A percentile compares a stretch with the other conserved stretches of the same genome.
Evolutionary conservation across 1,140 invertebrate species (phyloP).

Genomic region (Drosophila pachea): DNA sequence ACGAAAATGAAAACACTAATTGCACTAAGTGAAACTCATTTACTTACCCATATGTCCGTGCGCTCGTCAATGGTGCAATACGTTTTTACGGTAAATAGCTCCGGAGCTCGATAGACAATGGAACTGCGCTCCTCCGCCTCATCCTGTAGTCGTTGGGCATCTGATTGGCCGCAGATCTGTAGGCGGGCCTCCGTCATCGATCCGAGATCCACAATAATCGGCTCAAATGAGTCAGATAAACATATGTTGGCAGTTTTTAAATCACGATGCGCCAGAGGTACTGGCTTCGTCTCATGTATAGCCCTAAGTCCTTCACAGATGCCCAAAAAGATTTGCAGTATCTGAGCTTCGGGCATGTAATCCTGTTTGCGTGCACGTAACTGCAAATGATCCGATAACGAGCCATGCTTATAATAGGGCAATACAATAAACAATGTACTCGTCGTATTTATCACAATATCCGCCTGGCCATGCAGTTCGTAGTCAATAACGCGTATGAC

Average conservation of each 20-base stretch:
- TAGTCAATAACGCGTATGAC: constrained; percentile 88
- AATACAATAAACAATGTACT: constrained; percentile 88
- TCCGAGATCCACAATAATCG: constrained; percentile 91
- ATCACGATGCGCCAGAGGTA: constrained; percentile 89
- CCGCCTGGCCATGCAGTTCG: constrained; percentile 81
- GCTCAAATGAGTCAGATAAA: constrained; percentile 85
- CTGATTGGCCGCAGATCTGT: constrained; percentile 85
- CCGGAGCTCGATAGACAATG: constrained; percentile 92
- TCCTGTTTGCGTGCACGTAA: constrained; percentile 81
- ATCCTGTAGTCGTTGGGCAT: constrained; percentile 89
- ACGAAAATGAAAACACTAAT: background rate
- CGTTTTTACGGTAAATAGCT: constrained; percentile 91
- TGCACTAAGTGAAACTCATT: background rate
- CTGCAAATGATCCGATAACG: constrained; percentile 86
- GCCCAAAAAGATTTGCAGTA: constrained; percentile 86
- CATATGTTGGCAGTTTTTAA: constrained; percentile 92
- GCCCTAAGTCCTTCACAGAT: constrained; percentile 88
- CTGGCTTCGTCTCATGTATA: constrained; percentile 87
- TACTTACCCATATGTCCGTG: constrained; percentile 91
- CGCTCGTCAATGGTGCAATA: constrained; percentile 90
- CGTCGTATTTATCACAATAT: constrained; percentile 84
- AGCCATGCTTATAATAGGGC: constrained; percentile 90
- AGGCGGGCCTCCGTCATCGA: constrained; percentile 88
- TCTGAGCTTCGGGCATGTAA: constrained; percentile 83
- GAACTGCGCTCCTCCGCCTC: constrained; percentile 90